Percentiles rank a stretch among this genome's conserved stretches.
Conservation (phyloP, 2,888 invertebrate species). For the Mythimna albipuncta region DNA sequence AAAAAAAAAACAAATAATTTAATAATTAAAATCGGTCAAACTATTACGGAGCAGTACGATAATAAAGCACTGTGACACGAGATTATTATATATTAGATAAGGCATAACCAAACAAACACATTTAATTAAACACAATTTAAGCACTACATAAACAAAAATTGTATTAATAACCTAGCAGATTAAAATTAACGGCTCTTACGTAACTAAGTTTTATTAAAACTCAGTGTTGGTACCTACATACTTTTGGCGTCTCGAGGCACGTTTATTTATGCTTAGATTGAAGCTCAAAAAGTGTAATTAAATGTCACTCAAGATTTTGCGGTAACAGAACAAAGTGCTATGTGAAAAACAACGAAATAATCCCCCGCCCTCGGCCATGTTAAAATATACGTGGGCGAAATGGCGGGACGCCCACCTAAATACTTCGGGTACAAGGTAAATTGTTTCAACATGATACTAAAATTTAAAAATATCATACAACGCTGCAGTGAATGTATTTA, state of each 20-base stretch:
- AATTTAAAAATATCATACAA: conserved; percentile 8
- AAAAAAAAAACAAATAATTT: no score
- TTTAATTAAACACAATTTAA: neutral
- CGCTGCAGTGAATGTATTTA: conserved; percentile 7
- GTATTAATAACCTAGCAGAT: conserved; percentile 7
- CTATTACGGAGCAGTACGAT: no score
- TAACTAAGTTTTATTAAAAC: conserved; percentile 15
- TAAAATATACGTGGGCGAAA: conserved; percentile 33
- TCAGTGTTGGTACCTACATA: neutral
- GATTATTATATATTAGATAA: no score
- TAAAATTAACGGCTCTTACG: conserved; percentile 14
- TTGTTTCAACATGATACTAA: conserved; percentile 8
- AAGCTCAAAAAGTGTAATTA: conserved; percentile 51
- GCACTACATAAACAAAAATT: neutral
- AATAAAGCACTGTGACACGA: no score
- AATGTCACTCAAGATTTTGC: conserved; percentile 47
- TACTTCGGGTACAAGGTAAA: conserved; percentile 9
- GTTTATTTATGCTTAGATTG: conserved; percentile 40
- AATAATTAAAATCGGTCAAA: no score
- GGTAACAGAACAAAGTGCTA: conserved; percentile 23
- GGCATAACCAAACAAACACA: neutral
- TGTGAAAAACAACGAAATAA: conserved; percentile 24
- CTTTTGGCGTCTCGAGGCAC: neutral
- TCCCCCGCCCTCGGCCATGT: neutral
- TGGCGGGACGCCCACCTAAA: conserved; percentile 16